Evolutionary conservation across 2,113 vertebrate species (phyloP).

Genomic region (Oplegnathus fasciatus): DNA sequence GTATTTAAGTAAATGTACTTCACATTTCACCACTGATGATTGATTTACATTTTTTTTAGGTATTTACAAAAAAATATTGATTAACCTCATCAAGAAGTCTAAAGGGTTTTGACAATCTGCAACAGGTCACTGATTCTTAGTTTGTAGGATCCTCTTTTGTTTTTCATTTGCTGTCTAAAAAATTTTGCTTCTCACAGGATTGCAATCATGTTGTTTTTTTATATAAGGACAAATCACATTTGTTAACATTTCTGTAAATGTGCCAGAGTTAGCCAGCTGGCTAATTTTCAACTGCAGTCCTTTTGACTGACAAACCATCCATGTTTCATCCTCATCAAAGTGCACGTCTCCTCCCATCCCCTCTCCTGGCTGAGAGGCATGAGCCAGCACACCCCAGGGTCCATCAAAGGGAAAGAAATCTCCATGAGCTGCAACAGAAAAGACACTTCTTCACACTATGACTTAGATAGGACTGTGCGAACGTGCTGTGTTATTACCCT

Average conservation of each 20-base stretch:
- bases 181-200: not conserved
- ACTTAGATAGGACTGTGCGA: not conserved
- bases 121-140: not conserved
- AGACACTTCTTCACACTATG: not conserved
- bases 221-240: too few species aligned
- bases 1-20: not conserved
- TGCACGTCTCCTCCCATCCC: conserved; percentile 76
- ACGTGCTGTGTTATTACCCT: not conserved
- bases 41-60: too few species aligned
- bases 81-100: not conserved
- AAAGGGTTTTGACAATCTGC: too few species aligned
- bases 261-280: too few species aligned
- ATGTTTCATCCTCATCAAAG: conserved; percentile 81
- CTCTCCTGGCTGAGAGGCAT: conserved; percentile 72
- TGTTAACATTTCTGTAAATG: too few species aligned
- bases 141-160: not conserved
- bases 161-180: not conserved
- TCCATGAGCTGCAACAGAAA: conserved; percentile 59
- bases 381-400: conserved; percentile 69
- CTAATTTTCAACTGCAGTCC: too few species aligned
- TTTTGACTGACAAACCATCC: conserved; percentile 68
- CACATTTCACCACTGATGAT: too few species aligned
- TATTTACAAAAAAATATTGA: too few species aligned
- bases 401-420: conserved; percentile 79
- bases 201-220: not conserved